Base-by-base conservation (phyloP, 2,888 invertebrate genomes). In the Cantharis flavilabris region DNA sequence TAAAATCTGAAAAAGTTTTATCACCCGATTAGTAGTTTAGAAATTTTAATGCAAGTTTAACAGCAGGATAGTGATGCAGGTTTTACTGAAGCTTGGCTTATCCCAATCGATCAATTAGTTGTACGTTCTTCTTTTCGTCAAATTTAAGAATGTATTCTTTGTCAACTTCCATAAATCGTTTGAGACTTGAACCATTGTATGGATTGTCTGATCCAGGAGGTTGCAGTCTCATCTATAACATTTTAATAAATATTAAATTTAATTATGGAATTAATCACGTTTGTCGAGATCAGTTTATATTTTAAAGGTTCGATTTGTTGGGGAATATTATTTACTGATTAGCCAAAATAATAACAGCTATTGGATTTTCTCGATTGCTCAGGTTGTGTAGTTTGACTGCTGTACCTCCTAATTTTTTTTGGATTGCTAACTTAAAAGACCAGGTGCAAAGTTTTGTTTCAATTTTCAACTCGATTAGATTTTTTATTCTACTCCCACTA, bases 181-280 rank as follows among this genome's bases (percentile, higher is more conserved):
- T 87, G 69, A 92, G 84, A 74, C 90, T 87, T 64, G 88, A 86
- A 67, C 90, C 90, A 81, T 91, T 90, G 83, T 88, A 91, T 2
- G 91, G 90, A 64, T 89, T 87, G 72, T 92, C 92, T 81, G 91
- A 91, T 83, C 93, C 93, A 14, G 93, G 93, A 26, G 93, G 93
- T 87, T 92, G 91, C 83, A 92, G 90, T 83, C 93, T 89, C 92
- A 92, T 93, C 93, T 93, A 89, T 82, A 82, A 80, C 82, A 80
- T 81, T 80, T 30, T 80, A 76, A 79, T 79, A 73, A 73, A 3
- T 33, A 76, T 80, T 70, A 71, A 75, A 64, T 62, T 13, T n/a
- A 62, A 69, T 70, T 73, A n/a, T 70, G 14, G 5, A 13, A 9
- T 20, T 13, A 13, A 20, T 13, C 4, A n/a, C 23, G 10, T n/a